Base-by-base conservation (phyloP, 2,113 vertebrate genomes). In the Datnioides undecimradiatus region DNA sequence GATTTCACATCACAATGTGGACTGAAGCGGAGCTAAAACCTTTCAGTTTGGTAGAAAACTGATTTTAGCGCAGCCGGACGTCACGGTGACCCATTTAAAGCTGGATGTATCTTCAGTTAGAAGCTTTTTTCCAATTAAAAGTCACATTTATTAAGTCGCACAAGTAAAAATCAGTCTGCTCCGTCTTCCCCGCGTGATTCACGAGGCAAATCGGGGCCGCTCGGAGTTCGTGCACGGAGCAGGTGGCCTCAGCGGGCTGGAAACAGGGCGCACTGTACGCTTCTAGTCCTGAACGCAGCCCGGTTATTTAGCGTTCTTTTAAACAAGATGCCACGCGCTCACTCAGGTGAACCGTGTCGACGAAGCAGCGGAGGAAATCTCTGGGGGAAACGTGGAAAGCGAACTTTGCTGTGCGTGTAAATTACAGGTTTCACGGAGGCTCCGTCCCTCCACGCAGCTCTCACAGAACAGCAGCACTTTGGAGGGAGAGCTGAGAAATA, bases 391-490 rank as follows among this genome's bases (percentile, higher is more conserved):
- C 51, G 29, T 67, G 57, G 36, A 40, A 51, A 14, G n/a, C 7
- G 78, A 31, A 12, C 41, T 41, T 49, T 58, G 48, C 38, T 27
- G n/a, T 3, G 51, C 34, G 52, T 75, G 67, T 59, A 63, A 76
- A 88, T 79, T 36, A 78, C 25, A 80, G 68, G 40, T 74, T 5
- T 79, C 63, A n/a, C 12, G 25, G 46, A 41, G 19, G 12, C 29
- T 60, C 38, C 23, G 21, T 82, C 40, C 11, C 3, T 43, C 29
- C 23, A 14, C 54, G 14, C 29, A 45, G 8, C 23, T 77, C 34
- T 10, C 3, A 43, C 23, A 19, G 54, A 78, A 51, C 13, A 62
- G 23, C 14, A 33, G 21, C 27, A 12, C 62, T 52, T 52, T 21
- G 16, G 58, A 62, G 2, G 7, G 4, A 51, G 52, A 49, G 57